A percentile compares a stretch with the other conserved stretches of the same genome.
These are phyloP conservation scores for Sterrhoptilus dennistouni DNA, from an alignment of 2,113 vertebrate genomes.

Conservation along the genomic window DNA sequence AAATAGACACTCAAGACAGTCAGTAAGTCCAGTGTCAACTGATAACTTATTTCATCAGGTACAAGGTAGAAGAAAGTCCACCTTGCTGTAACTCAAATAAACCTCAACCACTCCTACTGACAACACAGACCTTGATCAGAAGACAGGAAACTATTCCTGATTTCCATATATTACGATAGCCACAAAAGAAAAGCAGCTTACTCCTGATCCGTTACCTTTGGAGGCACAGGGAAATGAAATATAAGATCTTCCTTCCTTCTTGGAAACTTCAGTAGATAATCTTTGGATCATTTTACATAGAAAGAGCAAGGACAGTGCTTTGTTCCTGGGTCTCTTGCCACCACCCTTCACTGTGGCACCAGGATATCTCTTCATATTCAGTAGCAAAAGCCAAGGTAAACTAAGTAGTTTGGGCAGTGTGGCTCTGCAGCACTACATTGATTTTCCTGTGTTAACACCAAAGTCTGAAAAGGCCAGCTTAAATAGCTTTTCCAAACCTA, in stretches of 20 bases:
- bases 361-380: neutral
- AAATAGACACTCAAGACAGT: neutral
- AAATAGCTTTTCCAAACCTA: neutral
- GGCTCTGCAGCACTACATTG: neutral
- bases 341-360: neutral
- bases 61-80: neutral
- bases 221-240: neutral
- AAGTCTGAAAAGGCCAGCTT: neutral
- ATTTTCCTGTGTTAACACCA: neutral
- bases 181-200: neutral
- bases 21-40: neutral
- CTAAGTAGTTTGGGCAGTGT: fast-evolving
- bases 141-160: neutral
- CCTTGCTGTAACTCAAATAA: neutral
- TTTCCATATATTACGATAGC: neutral
- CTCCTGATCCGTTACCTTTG: neutral
- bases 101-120: neutral
- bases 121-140: neutral
- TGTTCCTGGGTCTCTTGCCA: neutral
- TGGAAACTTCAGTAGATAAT: neutral
- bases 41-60: neutral
- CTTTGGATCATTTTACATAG: neutral
- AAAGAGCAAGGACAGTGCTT: neutral
- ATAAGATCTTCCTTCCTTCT: neutral
- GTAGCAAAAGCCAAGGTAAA: neutral